Conservation (phyloP, 1,140 invertebrate species). For the Drosophila navojoa region DNA sequence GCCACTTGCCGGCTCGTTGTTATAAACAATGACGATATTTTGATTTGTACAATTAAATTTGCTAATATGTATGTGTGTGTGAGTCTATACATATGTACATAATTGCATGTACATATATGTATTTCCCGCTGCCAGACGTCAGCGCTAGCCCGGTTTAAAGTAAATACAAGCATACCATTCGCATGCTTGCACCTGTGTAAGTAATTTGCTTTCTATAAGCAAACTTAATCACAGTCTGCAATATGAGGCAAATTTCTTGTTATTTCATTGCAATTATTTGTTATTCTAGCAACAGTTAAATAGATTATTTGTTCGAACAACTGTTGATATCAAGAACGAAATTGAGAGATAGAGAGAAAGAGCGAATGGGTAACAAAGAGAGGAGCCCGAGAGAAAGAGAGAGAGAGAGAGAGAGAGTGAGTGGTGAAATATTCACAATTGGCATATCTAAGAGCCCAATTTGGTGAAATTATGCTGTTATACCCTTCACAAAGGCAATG, state of each 20-base stretch:
- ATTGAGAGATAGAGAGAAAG: neutral
- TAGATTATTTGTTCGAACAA: slow-evolving; percentile 14
- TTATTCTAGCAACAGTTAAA: slow-evolving; percentile 4
- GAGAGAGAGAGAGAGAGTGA: neutral
- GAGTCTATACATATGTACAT: neutral
- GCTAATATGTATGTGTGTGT: neutral
- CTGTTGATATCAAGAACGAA: slow-evolving; percentile 17
- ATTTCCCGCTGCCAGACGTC: no score
- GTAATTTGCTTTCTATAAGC: neutral
- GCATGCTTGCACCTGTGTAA: neutral
- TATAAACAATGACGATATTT: slow-evolving; percentile 17
- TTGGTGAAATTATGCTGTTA: slow-evolving; percentile 1
- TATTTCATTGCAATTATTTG: slow-evolving; percentile 3
- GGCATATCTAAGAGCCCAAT: neutral
- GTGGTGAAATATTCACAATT: slow-evolving; percentile 4
- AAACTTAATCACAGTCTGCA: neutral
- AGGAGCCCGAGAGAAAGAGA: neutral
- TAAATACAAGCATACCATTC: no score
- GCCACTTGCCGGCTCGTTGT: slow-evolving; percentile 7
- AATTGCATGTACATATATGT: no score
- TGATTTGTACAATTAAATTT: neutral
- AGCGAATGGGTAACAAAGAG: neutral
- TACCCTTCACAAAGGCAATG: no score
- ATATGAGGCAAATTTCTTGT: neutral
- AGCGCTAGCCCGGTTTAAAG: no score